These are phyloP conservation scores for Ctenodactylus gundi DNA, from an alignment of 2,113 vertebrate genomes.

Conservation along the genomic window DNA sequence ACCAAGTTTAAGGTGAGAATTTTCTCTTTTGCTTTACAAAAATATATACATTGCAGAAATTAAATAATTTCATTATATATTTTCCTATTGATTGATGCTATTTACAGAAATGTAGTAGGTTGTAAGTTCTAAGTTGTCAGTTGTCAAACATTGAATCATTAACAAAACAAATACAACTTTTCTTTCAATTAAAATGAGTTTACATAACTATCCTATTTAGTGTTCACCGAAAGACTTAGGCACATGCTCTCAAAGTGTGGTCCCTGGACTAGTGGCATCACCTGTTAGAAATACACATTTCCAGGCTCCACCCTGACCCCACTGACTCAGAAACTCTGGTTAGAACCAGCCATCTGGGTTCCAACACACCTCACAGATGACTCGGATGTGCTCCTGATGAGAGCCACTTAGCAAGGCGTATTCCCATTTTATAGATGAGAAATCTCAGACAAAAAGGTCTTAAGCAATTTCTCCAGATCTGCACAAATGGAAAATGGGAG, in stretches of 20 bases:
- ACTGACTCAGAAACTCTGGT: neutral
- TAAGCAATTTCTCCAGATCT: neutral
- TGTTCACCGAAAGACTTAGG: neutral
- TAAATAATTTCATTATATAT: constrained; percentile 12
- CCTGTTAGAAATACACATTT: neutral
- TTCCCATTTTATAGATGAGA: neutral
- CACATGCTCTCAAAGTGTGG: neutral
- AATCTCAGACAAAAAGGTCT: neutral
- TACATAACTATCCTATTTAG: neutral
- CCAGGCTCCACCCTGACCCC: neutral
- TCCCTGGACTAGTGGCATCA: neutral
- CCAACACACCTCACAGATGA: neutral
- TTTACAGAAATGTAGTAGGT: constrained; percentile 8
- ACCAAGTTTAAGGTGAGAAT: neutral
- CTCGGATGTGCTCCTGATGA: neutral
- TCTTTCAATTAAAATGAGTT: constrained; percentile 21
- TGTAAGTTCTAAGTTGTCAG: neutral
- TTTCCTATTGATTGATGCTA: neutral
- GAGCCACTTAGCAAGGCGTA: neutral
- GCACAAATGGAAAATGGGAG: neutral
- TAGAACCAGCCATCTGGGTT: neutral
- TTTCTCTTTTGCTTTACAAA: constrained; percentile 42
- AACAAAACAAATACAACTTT: constrained; percentile 35
- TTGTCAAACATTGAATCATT: neutral
- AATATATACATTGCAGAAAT: neutral